These are phyloP conservation scores for Aldrovandia affinis DNA, from an alignment of 2,797 vertebrate genomes.

Conservation along the genomic window DNA sequence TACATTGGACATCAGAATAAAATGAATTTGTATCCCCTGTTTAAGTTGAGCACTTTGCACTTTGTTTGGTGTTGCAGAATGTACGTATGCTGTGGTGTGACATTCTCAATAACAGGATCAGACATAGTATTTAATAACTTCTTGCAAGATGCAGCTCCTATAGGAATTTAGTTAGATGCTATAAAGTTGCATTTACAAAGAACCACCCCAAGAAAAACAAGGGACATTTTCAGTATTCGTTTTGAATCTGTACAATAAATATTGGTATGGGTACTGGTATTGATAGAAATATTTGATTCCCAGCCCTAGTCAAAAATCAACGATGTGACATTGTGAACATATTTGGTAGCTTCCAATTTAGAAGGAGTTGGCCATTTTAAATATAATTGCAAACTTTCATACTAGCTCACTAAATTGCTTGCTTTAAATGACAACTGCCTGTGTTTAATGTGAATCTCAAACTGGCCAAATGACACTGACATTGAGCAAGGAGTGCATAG, in stretches of 20 bases:
- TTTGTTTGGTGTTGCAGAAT: background rate
- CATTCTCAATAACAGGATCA: background rate
- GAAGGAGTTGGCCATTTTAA: background rate
- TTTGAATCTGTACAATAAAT: background rate
- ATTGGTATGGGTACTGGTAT: background rate
- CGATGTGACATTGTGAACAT: background rate
- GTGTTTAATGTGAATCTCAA: background rate
- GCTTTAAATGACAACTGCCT: background rate
- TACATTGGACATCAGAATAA: background rate
- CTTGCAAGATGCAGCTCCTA: too few species aligned
- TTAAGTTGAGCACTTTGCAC: background rate
- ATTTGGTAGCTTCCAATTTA: background rate
- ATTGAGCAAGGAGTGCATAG: background rate
- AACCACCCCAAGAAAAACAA: too few species aligned
- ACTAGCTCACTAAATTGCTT: background rate
- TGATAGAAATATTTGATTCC: background rate
- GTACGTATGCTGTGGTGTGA: too few species aligned
- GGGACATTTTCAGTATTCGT: too few species aligned
- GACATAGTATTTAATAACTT: too few species aligned
- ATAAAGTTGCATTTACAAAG: background rate
- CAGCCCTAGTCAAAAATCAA: background rate
- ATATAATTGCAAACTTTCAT: background rate
- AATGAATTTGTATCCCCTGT: background rate
- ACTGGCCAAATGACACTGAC: slow-evolving; percentile 1
- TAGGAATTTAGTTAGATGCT: background rate